Evolutionary conservation across 1,140 invertebrate genomes (phyloP).

Genomic region (Phortica variegata): DNA sequence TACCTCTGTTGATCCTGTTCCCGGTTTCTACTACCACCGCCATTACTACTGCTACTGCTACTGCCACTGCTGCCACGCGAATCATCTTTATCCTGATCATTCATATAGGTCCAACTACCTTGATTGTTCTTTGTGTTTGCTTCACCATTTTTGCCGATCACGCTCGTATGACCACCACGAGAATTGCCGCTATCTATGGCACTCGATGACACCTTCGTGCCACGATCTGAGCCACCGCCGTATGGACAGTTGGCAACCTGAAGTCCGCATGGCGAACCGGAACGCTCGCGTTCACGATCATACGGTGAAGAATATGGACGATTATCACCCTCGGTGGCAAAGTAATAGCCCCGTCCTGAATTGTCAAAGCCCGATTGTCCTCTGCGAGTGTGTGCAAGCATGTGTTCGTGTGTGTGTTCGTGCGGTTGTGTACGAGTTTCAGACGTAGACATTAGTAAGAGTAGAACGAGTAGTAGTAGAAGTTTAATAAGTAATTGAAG

Average conservation of each 20-base stretch:
- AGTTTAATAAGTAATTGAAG: conserved; percentile 10
- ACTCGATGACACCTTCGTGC: conserved; percentile 35
- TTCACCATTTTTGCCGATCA: conserved; percentile 18
- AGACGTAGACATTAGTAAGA: too few relatives aligned
- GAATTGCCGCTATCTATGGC: conserved; percentile 39
- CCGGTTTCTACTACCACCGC: conserved; percentile 19
- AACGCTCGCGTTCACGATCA: conserved; percentile 15
- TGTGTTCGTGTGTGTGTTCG: conserved; percentile 24
- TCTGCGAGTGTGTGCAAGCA: conserved; percentile 12
- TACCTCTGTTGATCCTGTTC: conserved; percentile 51
- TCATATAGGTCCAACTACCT: conserved; percentile 45
- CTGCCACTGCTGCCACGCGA: background rate
- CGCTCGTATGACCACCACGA: conserved; percentile 34
- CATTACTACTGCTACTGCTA: background rate
- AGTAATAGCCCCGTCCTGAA: conserved; percentile 59
- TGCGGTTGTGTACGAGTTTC: conserved; percentile 17
- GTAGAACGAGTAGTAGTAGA: conserved; percentile 3
- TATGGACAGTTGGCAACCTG: conserved; percentile 40
- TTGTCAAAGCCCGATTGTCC: conserved; percentile 57
- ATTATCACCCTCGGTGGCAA: conserved; percentile 42
- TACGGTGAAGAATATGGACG: conserved; percentile 29
- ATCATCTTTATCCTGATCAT: conserved; percentile 37
- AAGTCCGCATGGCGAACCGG: conserved; percentile 32
- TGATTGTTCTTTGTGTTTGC: conserved; percentile 14
- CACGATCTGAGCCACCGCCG: conserved; percentile 11